Evolutionary conservation across 2,113 vertebrate species (phyloP).

Genomic region (cattle (Bos taurus)): DNA sequence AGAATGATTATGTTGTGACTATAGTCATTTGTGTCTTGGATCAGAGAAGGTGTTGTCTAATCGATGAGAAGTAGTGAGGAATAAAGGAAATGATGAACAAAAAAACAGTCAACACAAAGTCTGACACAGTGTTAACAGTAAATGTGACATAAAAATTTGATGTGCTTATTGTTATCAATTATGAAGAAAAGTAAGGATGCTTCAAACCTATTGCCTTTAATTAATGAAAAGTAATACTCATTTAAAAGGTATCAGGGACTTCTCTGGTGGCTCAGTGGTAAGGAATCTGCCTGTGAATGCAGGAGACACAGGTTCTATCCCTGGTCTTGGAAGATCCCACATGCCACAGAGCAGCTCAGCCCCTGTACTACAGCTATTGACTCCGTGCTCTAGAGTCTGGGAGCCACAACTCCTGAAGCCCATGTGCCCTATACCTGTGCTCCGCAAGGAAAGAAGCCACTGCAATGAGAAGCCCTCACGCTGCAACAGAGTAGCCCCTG

Average conservation of each 20-base stretch:
- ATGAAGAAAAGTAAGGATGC: not conserved
- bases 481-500: not conserved
- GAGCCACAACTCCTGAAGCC: not conserved
- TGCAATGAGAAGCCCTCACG: fast-evolving
- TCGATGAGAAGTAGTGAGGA: not conserved
- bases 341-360: not conserved
- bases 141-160: not conserved
- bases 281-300: not conserved
- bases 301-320: not conserved
- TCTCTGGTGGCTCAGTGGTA: not conserved
- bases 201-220: not conserved
- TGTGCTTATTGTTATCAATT: not conserved
- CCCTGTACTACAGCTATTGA: not conserved
- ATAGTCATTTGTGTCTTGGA: too few species aligned
- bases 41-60: too few species aligned
- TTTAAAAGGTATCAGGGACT: not conserved
- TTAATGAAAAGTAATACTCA: not conserved
- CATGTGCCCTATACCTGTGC: not conserved
- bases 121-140: not conserved
- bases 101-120: not conserved
- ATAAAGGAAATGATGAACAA: not conserved
- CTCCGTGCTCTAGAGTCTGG: not conserved
- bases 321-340: not conserved
- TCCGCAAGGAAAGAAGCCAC: not conserved
- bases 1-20: not conserved